Evolutionary conservation across 2,888 invertebrate species (phyloP).

Genomic region (Pteria penguin): DNA sequence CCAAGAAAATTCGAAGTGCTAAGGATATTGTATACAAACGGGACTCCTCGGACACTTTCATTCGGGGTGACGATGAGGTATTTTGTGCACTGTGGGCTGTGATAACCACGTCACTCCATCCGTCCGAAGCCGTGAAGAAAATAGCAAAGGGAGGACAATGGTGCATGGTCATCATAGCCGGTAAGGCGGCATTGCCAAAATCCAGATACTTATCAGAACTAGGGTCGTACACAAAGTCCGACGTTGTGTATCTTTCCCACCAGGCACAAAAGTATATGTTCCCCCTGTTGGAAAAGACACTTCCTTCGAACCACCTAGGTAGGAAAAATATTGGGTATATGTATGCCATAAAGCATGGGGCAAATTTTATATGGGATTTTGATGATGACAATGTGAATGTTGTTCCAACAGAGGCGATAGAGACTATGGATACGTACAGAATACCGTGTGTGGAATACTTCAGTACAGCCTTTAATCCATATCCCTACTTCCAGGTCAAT

Average conservation of each 20-base stretch:
- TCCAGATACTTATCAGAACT: not conserved
- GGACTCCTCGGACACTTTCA: too few relatives aligned
- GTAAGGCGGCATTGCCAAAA: not conserved
- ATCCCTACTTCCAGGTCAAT: constrained; percentile 31
- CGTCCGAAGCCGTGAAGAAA: not conserved
- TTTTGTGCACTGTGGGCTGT: not conserved
- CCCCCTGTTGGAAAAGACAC: constrained; percentile 5
- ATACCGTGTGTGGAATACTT: too few relatives aligned
- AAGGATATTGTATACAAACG: too few relatives aligned
- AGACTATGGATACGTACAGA: too few relatives aligned
- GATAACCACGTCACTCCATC: not conserved
- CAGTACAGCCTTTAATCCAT: constrained; percentile 42
- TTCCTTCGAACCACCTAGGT: constrained; percentile 22
- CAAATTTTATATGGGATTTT: too few relatives aligned
- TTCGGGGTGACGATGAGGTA: too few relatives aligned
- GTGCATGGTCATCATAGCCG: not conserved
- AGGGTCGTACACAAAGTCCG: not conserved
- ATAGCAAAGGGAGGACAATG: not conserved
- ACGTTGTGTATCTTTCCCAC: not conserved
- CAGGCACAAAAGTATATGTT: not conserved
- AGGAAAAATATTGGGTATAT: constrained; percentile 43
- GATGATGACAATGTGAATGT: too few relatives aligned
- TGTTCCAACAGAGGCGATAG: too few relatives aligned
- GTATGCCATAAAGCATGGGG: too few relatives aligned
- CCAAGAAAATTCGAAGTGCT: too few relatives aligned